A percentile compares a stretch with the other conserved stretches of the same genome.
Conservation (phyloP, 2,797 vertebrate species). For the Microhierax caerulescens region DNA sequence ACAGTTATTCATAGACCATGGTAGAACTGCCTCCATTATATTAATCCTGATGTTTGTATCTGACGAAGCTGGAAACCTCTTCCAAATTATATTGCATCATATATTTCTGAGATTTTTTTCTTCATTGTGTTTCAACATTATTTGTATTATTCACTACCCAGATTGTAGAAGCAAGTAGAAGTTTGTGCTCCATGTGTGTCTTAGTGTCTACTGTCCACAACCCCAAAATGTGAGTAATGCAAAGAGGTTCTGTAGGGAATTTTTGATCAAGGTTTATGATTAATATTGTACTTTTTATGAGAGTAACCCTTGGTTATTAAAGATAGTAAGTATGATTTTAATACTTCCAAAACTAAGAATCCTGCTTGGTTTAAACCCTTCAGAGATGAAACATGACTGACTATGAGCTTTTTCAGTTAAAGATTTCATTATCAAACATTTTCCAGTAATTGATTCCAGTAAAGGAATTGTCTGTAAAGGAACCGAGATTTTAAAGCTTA, state of each 20-base stretch:
- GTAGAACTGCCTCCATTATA: neutral
- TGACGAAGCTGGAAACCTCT: neutral
- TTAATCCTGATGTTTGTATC: neutral
- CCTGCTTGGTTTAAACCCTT: neutral
- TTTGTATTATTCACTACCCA: neutral
- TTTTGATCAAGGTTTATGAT: neutral
- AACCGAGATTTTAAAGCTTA: neutral
- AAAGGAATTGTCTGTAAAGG: neutral
- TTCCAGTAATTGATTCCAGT: neutral
- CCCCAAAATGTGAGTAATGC: neutral
- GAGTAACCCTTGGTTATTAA: neutral
- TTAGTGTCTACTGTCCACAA: neutral
- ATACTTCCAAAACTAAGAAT: neutral
- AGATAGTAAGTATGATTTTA: neutral
- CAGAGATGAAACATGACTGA: neutral
- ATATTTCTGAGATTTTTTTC: neutral
- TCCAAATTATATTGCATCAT: neutral
- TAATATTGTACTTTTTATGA: neutral
- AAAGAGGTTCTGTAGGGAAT: neutral
- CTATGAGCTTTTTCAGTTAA: neutral
- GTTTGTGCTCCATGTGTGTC: neutral
- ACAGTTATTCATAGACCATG: neutral
- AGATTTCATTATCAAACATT: neutral
- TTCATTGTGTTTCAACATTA: neutral
- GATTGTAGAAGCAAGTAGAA: neutral